A percentile compares a stretch with the other conserved stretches of the same genome.
Conservation (phyloP, 2,888 invertebrate genomes). For the Ectemnius lituratus region DNA sequence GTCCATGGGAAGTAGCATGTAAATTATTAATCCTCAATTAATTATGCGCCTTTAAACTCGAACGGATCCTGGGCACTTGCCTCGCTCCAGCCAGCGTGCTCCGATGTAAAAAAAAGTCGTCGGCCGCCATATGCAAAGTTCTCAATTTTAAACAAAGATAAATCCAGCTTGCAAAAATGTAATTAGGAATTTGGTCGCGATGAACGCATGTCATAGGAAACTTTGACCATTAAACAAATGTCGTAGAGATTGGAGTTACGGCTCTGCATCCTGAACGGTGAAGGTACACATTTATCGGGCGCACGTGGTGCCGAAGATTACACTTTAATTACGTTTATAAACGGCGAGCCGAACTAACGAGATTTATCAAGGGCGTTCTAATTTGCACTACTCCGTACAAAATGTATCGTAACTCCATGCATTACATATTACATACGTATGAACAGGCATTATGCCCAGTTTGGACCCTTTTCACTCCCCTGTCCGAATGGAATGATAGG, state of each 20-base stretch:
- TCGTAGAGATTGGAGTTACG: not conserved
- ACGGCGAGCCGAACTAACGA: conserved; percentile 58
- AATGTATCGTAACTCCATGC: conserved; percentile 50
- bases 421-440: conserved; percentile 52
- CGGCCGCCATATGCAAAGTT: not conserved
- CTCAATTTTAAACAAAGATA: too few relatives aligned
- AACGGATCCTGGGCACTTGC: not conserved
- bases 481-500: too few relatives aligned
- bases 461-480: not conserved
- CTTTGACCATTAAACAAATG: not conserved
- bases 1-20: conserved; percentile 23
- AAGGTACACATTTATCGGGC: conserved; percentile 20
- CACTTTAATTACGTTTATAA: conserved; percentile 66
- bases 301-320: conserved; percentile 50
- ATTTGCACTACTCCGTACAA: conserved; percentile 51
- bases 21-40: conserved; percentile 46
- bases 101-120: not conserved
- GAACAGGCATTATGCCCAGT: conserved; percentile 40
- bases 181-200: too few relatives aligned
- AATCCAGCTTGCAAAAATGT: too few relatives aligned
- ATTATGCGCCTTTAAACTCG: conserved; percentile 2
- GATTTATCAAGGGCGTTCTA: conserved; percentile 61
- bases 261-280: not conserved
- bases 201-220: not conserved
- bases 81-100: too few relatives aligned